These are phyloP conservation scores for Ataeniobius toweri DNA, from an alignment of 2,797 vertebrate genomes.

Conservation along the genomic window DNA sequence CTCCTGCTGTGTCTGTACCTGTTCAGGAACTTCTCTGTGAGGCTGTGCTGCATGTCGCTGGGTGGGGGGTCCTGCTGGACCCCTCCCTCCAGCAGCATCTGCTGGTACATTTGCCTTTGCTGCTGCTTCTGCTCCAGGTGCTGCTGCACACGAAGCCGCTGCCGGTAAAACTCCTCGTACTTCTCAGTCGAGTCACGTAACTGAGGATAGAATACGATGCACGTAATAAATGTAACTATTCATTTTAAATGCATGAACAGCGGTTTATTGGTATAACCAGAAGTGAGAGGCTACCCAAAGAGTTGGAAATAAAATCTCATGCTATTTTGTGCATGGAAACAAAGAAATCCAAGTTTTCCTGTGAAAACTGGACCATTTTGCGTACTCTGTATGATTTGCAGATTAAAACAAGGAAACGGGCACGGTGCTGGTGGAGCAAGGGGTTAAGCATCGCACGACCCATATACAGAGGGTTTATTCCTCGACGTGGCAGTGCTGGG, in stretches of 20 bases:
- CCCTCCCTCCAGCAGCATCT: conserved; percentile 97
- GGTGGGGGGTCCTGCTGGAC: conserved; percentile 91
- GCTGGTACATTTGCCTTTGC: conserved; percentile 94
- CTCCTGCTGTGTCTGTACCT: conserved; percentile 75
- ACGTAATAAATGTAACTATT: no score
- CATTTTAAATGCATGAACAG: not conserved
- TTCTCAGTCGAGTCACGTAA: conserved; percentile 95
- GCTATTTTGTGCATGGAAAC: not conserved
- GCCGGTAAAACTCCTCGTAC: conserved; percentile 96
- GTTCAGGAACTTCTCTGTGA: conserved; percentile 97
- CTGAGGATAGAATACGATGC: conserved; percentile 63
- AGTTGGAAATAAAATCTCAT: not conserved
- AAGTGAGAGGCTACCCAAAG: not conserved
- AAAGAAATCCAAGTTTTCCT: not conserved
- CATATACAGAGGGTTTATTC: no score
- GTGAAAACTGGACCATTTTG: not conserved
- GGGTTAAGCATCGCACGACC: no score
- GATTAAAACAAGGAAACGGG: not conserved
- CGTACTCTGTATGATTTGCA: not conserved
- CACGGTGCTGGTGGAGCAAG: no score
- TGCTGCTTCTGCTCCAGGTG: conserved; percentile 98
- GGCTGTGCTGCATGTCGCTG: conserved; percentile 89
- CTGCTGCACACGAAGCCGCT: conserved; percentile 95
- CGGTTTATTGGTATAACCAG: not conserved
- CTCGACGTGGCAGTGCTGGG: no score